Percentiles rank a stretch among this genome's conserved stretches.
phyloP scores from a whole-genome alignment of 2,888 invertebrate species.

The Drosophila stalkeri region DNA sequence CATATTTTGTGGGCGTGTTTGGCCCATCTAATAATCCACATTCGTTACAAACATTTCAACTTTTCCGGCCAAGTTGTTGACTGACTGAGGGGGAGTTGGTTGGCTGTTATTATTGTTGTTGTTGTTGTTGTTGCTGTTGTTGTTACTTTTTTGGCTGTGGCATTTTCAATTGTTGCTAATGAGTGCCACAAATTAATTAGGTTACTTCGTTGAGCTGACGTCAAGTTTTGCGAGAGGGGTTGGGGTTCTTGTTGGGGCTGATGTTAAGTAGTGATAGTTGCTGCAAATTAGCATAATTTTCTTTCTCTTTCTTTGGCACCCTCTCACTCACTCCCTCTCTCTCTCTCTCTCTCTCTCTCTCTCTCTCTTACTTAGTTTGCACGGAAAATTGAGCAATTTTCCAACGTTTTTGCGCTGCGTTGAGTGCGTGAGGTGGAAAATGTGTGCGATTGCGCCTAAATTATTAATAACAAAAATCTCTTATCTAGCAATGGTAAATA shows the following conservation, averaged over 20 bases:
- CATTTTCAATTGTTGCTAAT: conserved; percentile 80
- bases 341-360: conserved; percentile 6
- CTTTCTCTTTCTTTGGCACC: conserved; percentile 35
- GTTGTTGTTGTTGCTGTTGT: conserved; percentile 16
- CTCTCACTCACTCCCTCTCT: conserved; percentile 46
- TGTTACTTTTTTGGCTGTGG: conserved; percentile 51
- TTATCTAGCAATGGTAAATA: conserved; percentile 57
- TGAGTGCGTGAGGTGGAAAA: conserved; percentile 39
- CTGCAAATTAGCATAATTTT: conserved; percentile 76
- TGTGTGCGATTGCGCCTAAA: conserved; percentile 33
- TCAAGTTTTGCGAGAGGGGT: conserved; percentile 4
- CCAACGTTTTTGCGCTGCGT: conserved; percentile 56
- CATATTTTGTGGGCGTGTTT: conserved; percentile 39
- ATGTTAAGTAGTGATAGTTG: conserved; percentile 75
- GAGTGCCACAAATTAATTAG: conserved; percentile 82
- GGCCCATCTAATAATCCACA: conserved; percentile 51
- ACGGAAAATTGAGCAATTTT: conserved; percentile 80
- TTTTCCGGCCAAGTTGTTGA: conserved; percentile 51
- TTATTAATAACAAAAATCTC: conserved; percentile 61
- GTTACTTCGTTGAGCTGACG: conserved; percentile 78
- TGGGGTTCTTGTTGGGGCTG: conserved; percentile 30
- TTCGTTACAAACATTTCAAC: conserved; percentile 54
- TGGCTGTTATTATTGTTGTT: not conserved
- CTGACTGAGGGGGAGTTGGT: conserved; percentile 23
- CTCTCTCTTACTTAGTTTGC: conserved; percentile 24